These are phyloP conservation scores for Thomomys bottae DNA, from an alignment of 2,113 vertebrate species.

Conservation along the genomic window DNA sequence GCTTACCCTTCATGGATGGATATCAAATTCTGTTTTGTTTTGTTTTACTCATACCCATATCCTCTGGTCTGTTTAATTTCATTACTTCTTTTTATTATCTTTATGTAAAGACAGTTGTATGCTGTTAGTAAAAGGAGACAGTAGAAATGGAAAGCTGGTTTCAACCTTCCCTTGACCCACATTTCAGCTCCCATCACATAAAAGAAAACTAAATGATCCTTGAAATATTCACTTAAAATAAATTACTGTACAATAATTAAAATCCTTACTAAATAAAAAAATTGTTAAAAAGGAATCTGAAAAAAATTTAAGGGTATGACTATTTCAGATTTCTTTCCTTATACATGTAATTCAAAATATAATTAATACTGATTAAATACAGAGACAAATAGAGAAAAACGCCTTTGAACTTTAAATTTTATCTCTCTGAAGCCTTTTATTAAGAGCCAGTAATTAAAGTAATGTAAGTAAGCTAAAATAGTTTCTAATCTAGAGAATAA, in stretches of 20 bases:
- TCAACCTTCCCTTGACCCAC: constrained; percentile 19
- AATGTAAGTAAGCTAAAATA: constrained; percentile 35
- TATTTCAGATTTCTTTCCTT: constrained; percentile 24
- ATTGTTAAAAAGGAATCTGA: constrained; percentile 20
- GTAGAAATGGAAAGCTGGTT: constrained; percentile 24
- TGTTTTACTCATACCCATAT: neutral
- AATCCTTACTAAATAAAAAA: constrained; percentile 55
- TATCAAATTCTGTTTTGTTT: neutral
- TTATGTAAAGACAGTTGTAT: neutral
- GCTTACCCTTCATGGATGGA: constrained; percentile 14
- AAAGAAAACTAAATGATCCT: constrained; percentile 56
- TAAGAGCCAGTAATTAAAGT: constrained; percentile 17
- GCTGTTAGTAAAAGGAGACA: constrained; percentile 24
- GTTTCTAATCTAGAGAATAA: neutral
- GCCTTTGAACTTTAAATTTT: constrained; percentile 56
- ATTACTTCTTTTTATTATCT: constrained; percentile 42
- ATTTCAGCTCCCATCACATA: neutral
- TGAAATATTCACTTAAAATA: constrained; percentile 50
- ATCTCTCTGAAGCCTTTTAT: constrained; percentile 20
- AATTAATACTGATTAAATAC: constrained; percentile 49
- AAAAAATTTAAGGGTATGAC: constrained; percentile 5
- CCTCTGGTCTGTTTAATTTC: constrained; percentile 36
- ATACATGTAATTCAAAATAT: constrained; percentile 45
- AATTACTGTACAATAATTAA: constrained; percentile 52
- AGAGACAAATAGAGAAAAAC: constrained; percentile 44